A percentile compares a stretch with the other conserved stretches of the same genome.
These are phyloP conservation scores for Sorex maritimensis DNA, from an alignment of 2,797 vertebrate species.

Conservation along the genomic window DNA sequence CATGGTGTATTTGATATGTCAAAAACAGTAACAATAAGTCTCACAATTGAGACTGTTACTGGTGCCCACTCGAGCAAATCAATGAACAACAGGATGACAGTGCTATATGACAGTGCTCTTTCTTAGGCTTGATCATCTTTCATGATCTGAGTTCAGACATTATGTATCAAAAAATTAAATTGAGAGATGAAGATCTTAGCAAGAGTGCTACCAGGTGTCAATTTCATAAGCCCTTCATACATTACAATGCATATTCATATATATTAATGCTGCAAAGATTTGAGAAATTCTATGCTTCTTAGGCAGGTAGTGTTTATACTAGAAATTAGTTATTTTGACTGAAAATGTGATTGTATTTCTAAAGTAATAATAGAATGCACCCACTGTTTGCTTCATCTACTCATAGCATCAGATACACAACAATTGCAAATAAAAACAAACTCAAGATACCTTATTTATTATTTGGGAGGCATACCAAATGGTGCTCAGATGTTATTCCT, in stretches of 20 bases:
- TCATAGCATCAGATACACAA: not conserved
- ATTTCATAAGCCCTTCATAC: not conserved
- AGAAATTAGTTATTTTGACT: constrained; percentile 12
- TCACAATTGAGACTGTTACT: no score
- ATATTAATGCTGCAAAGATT: not conserved
- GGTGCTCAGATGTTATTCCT: no score
- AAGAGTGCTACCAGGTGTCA: not conserved
- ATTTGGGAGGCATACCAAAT: no score
- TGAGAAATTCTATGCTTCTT: not conserved
- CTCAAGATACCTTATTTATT: no score
- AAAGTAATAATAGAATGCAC: not conserved
- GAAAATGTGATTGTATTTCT: not conserved
- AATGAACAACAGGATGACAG: no score
- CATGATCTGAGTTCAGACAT: not conserved
- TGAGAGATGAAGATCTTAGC: not conserved
- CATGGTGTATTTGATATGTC: no score
- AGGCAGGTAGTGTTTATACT: not conserved
- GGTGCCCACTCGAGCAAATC: no score
- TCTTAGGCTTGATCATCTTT: not conserved
- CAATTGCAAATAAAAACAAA: not conserved
- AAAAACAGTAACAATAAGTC: no score
- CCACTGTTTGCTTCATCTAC: not conserved
- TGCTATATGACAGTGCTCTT: not conserved
- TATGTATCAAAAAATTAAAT: constrained; percentile 8
- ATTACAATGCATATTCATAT: not conserved